Conservation (phyloP, 2,797 vertebrate species). For the Poeciliopsis paucimaculata region DNA sequence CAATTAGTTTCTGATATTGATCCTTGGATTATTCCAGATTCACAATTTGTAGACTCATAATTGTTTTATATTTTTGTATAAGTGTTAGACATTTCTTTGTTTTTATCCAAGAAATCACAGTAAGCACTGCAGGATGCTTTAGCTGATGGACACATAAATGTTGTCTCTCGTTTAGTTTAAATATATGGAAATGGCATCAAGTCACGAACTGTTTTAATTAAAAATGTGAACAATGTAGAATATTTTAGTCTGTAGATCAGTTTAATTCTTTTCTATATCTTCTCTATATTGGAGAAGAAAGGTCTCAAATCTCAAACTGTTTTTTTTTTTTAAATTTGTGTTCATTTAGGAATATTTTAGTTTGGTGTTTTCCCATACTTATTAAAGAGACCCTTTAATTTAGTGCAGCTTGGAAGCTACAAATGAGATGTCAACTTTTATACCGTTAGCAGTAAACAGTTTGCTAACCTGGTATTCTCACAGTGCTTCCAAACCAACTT, state of each 20-base stretch:
- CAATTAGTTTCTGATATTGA: conserved; percentile 36
- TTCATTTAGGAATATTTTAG: neutral
- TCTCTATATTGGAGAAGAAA: neutral
- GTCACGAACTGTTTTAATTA: neutral
- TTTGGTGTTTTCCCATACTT: neutral
- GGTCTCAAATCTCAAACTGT: neutral
- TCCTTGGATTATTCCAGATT: conserved; percentile 33
- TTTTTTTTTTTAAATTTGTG: neutral
- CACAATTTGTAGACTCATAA: conserved; percentile 18
- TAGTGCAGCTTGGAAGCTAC: neutral
- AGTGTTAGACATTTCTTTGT: conserved; percentile 36
- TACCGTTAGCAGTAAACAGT: neutral
- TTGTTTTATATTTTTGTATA: conserved; percentile 14
- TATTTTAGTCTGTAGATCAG: neutral
- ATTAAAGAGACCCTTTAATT: neutral
- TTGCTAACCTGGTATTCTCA: neutral
- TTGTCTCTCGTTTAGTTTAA: conserved; percentile 15
- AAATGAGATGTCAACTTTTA: neutral
- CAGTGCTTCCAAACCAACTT: neutral
- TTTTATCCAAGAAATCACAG: conserved; percentile 35
- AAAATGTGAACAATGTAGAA: neutral
- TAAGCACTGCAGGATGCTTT: conserved; percentile 5
- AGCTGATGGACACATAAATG: conserved; percentile 27
- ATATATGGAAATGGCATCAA: neutral
- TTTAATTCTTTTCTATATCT: too few species aligned